A percentile compares a stretch with the other conserved stretches of the same genome.
These are phyloP conservation scores for Copidosoma aretas DNA, from an alignment of 2,888 invertebrate genomes.

Conservation along the genomic window DNA sequence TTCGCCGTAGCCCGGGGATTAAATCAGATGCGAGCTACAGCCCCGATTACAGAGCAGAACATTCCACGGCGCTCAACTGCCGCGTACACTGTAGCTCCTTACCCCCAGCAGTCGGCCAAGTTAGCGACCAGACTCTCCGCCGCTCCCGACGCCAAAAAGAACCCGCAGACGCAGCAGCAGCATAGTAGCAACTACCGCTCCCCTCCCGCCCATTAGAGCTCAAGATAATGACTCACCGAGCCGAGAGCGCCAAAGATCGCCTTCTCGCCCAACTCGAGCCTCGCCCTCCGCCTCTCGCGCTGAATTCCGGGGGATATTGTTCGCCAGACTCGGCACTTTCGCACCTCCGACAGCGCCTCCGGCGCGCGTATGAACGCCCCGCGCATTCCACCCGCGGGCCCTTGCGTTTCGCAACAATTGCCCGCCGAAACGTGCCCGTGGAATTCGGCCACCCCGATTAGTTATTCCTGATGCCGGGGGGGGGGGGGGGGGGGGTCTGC, in stretches of 20 bases:
- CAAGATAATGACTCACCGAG: constrained; percentile 26
- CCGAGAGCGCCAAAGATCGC: neutral
- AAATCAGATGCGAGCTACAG: constrained; percentile 16
- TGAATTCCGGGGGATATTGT: constrained; percentile 47
- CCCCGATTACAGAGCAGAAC: constrained; percentile 26
- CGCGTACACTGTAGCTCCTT: neutral
- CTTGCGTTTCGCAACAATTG: constrained; percentile 46
- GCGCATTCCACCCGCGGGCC: constrained; percentile 48
- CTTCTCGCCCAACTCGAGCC: constrained; percentile 38
- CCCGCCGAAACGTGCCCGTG: constrained; percentile 46
- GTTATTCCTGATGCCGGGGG: constrained; percentile 51
- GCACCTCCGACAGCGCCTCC: neutral
- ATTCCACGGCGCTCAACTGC: constrained; percentile 6
- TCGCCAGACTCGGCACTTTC: constrained; percentile 28
- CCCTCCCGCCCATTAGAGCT: neutral
- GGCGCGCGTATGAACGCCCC: constrained; percentile 9
- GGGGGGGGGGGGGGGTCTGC: too few species aligned
- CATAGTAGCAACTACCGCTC: too few species aligned
- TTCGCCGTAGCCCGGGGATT: neutral
- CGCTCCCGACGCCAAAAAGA: constrained; percentile 9
- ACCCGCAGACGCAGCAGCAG: constrained; percentile 13
- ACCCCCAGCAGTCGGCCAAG: neutral
- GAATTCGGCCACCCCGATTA: constrained; percentile 43
- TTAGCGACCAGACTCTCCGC: neutral
- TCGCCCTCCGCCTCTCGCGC: constrained; percentile 36